These are phyloP conservation scores for Noturus placidus DNA, from an alignment of 2,113 vertebrate genomes.

Conservation along the genomic window DNA sequence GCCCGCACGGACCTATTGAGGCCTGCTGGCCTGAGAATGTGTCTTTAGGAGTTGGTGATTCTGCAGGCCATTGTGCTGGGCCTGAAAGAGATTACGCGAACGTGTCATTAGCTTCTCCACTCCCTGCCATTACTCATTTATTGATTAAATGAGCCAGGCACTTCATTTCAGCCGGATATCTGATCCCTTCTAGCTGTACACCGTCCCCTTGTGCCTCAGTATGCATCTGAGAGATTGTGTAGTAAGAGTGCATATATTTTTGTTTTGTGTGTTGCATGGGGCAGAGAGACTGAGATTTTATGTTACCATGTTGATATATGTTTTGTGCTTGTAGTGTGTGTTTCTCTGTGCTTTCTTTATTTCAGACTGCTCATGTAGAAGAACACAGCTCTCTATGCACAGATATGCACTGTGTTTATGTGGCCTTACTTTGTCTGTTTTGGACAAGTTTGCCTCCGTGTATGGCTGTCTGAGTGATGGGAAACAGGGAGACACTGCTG, in stretches of 20 bases:
- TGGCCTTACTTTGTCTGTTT: not conserved
- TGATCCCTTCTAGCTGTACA: constrained; percentile 24
- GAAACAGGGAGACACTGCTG: not conserved
- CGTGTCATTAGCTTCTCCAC: constrained; percentile 34
- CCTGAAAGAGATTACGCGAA: constrained; percentile 42
- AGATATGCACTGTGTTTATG: not conserved
- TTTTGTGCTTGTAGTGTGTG: not conserved
- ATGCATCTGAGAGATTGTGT: not conserved
- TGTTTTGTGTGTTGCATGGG: not conserved
- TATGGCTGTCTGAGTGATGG: not conserved
- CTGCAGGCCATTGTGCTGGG: constrained; percentile 28
- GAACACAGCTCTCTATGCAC: not conserved
- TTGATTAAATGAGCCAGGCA: constrained; percentile 40
- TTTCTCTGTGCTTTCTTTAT: constrained; percentile 24
- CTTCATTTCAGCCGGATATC: constrained; percentile 28
- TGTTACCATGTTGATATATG: not conserved
- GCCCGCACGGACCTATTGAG: constrained; percentile 28
- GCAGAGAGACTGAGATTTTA: not conserved
- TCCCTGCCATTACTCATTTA: constrained; percentile 45
- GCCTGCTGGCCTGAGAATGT: constrained; percentile 26
- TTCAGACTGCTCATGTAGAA: constrained; percentile 13
- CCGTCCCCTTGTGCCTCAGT: not conserved
- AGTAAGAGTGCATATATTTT: not conserved
- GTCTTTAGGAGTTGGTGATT: constrained; percentile 28
- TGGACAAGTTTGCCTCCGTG: not conserved